Evolutionary conservation across 2,888 invertebrate species (phyloP).

Genomic region (Eupithecia exiguata): DNA sequence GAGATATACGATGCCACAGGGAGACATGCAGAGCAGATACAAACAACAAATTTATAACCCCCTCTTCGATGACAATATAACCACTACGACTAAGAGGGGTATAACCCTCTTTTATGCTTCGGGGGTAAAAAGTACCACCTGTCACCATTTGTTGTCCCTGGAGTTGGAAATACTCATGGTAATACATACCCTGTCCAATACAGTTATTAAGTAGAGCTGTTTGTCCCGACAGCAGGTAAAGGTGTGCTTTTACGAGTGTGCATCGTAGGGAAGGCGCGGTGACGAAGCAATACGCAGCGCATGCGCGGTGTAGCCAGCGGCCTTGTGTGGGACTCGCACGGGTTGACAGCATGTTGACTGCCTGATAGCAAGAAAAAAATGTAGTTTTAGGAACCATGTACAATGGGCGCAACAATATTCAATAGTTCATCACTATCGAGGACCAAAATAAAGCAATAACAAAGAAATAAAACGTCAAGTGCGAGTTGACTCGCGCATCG

Average conservation of each 20-base stretch:
- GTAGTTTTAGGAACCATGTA: background rate
- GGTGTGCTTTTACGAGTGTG: conserved; percentile 89
- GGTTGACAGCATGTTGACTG: conserved; percentile 91
- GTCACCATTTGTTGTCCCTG: background rate
- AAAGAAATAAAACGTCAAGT: no score
- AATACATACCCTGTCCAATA: conserved; percentile 91
- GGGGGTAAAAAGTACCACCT: background rate
- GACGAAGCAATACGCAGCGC: conserved; percentile 97
- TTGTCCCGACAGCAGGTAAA: conserved; percentile 94
- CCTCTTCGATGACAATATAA: no score
- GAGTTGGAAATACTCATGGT: conserved; percentile 27
- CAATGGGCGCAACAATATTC: background rate
- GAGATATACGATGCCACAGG: background rate
- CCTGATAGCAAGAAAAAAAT: conserved; percentile 73
- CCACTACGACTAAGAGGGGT: no score
- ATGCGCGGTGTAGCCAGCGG: conserved; percentile 94
- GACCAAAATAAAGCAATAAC: background rate
- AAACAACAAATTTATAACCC: background rate
- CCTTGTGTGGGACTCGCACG: conserved; percentile 81
- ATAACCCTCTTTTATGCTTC: background rate
- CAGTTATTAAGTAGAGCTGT: conserved; percentile 95
- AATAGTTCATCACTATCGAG: background rate
- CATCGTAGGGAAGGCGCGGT: conserved; percentile 97
- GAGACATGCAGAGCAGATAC: background rate
- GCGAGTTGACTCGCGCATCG: no score